Conservation (phyloP, 1,140 invertebrate species). For the Amphibalanus amphitrite region DNA sequence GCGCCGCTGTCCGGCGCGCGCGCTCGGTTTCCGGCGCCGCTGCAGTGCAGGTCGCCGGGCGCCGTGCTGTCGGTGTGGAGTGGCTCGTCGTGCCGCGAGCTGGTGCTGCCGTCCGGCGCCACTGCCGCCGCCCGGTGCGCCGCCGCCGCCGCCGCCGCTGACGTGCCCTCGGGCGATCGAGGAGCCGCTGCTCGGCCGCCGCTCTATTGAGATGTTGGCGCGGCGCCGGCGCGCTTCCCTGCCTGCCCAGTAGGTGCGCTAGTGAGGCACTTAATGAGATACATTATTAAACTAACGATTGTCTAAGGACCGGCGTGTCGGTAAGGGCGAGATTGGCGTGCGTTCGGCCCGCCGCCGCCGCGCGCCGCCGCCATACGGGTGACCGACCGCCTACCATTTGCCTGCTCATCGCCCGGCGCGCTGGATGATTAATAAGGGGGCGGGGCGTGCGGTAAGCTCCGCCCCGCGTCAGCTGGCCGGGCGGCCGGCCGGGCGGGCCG, state of each 20-base stretch:
- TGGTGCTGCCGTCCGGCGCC: neutral
- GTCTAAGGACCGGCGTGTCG: neutral
- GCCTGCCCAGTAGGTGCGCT: neutral
- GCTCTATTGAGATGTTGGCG: neutral
- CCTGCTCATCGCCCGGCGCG: neutral
- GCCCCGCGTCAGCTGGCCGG: neutral
- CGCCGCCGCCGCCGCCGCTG: neutral
- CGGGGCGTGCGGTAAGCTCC: neutral
- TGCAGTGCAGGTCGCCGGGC: too few relatives aligned
- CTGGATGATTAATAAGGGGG: constrained; percentile 1
- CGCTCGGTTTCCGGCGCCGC: too few relatives aligned
- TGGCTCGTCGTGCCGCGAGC: too few relatives aligned
- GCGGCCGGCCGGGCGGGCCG: too few relatives aligned
- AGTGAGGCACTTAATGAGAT: neutral
- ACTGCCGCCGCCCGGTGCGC: neutral
- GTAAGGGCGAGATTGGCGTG: neutral
- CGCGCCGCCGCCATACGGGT: neutral
- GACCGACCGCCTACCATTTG: neutral
- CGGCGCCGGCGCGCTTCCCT: neutral
- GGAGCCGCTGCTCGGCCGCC: too few relatives aligned
- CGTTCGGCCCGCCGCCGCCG: too few relatives aligned
- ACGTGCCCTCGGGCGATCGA: neutral
- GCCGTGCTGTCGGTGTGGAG: too few relatives aligned
- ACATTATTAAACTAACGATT: constrained; percentile 2
- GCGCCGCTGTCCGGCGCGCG: too few relatives aligned